Percentiles rank a stretch among this genome's conserved stretches.
These are phyloP conservation scores for Gyps fulvus DNA, from an alignment of 2,113 vertebrate genomes.

Conservation along the genomic window DNA sequence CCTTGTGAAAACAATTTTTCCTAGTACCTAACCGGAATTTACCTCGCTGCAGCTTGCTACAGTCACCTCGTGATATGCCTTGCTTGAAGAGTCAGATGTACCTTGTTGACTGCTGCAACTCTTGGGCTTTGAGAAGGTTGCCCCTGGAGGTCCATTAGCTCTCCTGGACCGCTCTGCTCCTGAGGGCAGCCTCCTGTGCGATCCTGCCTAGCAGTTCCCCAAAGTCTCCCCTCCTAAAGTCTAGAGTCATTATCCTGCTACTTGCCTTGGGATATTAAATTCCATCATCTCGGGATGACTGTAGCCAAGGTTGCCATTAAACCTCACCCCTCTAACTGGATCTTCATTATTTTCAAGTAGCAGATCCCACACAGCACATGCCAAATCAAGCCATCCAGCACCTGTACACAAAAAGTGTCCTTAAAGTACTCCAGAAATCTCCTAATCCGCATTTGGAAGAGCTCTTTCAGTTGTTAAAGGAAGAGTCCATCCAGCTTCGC, in stretches of 20 bases:
- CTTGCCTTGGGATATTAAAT: not conserved
- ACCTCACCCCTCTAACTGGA: not conserved
- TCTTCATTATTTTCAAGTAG: not conserved
- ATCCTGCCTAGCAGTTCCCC: not conserved
- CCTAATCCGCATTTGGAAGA: not conserved
- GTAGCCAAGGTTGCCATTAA: not conserved
- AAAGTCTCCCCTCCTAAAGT: not conserved
- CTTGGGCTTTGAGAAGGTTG: not conserved
- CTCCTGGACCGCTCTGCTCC: not conserved
- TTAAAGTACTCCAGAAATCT: not conserved
- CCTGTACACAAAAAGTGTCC: not conserved
- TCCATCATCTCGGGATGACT: not conserved
- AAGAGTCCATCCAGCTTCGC: not conserved
- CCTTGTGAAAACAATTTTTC: not conserved
- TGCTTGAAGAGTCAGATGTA: not conserved
- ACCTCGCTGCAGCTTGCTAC: not conserved
- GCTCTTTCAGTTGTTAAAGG: not conserved
- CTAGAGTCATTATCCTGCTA: not conserved
- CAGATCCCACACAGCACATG: not conserved
- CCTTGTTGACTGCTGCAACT: not conserved
- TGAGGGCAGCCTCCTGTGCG: not conserved
- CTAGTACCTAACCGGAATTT: not conserved
- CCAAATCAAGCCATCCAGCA: not conserved
- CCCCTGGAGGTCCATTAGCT: not conserved
- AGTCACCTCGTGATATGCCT: not conserved